phyloP scores from a whole-genome alignment of 2,888 invertebrate genomes.

The Tanytarsus gracilentus region DNA sequence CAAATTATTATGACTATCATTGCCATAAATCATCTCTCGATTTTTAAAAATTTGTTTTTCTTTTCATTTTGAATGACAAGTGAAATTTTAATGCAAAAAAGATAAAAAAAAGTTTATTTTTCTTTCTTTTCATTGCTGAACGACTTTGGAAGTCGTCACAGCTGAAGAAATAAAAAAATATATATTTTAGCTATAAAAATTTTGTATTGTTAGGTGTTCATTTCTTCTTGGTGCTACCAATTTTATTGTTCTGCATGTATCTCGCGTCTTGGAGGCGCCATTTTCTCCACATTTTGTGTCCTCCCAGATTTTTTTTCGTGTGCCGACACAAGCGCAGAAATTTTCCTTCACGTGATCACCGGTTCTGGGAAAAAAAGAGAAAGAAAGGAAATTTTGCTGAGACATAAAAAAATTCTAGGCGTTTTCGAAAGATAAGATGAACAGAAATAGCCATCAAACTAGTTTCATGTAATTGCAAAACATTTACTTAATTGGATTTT shows the following conservation, averaged over 20 bases:
- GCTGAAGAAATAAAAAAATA: neutral
- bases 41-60: too few species aligned
- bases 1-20: too few species aligned
- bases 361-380: neutral
- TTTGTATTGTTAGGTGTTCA: neutral
- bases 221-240: neutral
- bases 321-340: slow-evolving; percentile 27
- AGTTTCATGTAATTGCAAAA: neutral
- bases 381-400: neutral
- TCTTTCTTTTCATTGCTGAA: neutral
- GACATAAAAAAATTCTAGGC: neutral
- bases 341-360: slow-evolving; percentile 7
- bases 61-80: neutral
- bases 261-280: neutral
- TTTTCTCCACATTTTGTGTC: neutral
- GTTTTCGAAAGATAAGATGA: neutral
- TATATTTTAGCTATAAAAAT: too few species aligned
- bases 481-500: neutral
- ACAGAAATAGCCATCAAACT: neutral
- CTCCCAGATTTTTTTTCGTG: slow-evolving; percentile 3
- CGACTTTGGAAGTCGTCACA: neutral
- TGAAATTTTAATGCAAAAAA: too few species aligned
- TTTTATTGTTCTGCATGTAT: neutral
- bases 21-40: too few species aligned
- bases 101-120: neutral